Percentiles rank a stretch among this genome's conserved stretches.
Conservation (phyloP, 2,888 invertebrate species). For the Stramonita haemastoma region DNA sequence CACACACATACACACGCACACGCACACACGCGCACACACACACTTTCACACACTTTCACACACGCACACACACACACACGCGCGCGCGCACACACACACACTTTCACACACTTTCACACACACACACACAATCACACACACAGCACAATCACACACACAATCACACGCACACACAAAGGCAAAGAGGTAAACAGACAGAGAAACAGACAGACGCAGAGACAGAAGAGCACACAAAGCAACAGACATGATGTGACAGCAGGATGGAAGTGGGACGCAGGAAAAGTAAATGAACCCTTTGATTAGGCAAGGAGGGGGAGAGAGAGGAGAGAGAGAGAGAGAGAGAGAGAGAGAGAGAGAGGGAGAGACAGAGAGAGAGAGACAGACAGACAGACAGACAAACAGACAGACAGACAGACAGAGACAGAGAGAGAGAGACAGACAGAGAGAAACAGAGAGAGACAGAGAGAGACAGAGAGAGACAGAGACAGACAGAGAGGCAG, state of each 20-base stretch:
- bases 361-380: background rate
- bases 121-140: background rate
- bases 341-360: background rate
- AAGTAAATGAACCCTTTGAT: too few species aligned
- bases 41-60: background rate
- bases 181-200: too few species aligned
- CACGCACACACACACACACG: background rate
- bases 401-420: background rate
- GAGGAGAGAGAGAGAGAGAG: background rate
- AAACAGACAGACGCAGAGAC: too few species aligned
- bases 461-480: background rate
- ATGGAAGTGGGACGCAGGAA: too few species aligned
- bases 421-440: background rate
- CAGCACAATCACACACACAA: background rate
- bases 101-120: background rate
- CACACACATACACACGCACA: background rate
- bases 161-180: too few species aligned
- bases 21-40: background rate
- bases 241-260: too few species aligned
- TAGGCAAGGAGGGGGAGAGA: background rate
- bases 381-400: background rate
- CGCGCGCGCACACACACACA: background rate
- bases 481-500: background rate
- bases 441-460: background rate
- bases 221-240: too few species aligned